These are phyloP conservation scores for Alfaro cultratus DNA, from an alignment of 2,797 vertebrate genomes.

Conservation along the genomic window DNA sequence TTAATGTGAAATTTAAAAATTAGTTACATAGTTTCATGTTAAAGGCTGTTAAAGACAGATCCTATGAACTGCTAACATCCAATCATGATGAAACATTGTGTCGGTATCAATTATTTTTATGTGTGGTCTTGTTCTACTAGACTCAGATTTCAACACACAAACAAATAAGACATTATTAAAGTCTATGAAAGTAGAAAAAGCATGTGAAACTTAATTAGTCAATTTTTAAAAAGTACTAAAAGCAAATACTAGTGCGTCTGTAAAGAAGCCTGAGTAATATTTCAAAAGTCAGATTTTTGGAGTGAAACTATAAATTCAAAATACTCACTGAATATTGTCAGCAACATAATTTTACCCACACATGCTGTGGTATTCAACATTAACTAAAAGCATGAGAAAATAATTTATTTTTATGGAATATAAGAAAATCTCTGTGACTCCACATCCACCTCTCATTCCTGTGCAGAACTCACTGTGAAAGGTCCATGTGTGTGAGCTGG, in stretches of 20 bases:
- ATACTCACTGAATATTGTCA: neutral
- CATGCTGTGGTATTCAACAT: neutral
- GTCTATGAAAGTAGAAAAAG: neutral
- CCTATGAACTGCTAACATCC: neutral
- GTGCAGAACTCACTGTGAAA: slow-evolving; percentile 87
- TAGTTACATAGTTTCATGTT: neutral
- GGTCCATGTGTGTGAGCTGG: slow-evolving; percentile 89
- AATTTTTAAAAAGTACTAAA: neutral
- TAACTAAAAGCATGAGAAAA: neutral
- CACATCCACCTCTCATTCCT: slow-evolving; percentile 24
- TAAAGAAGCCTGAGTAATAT: neutral
- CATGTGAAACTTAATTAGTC: neutral
- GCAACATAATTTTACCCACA: neutral
- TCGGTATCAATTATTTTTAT: neutral
- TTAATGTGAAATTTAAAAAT: neutral
- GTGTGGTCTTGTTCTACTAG: neutral
- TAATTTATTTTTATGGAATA: slow-evolving; percentile 24
- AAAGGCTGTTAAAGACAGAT: neutral
- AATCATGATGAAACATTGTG: neutral
- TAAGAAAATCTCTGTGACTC: slow-evolving; percentile 12
- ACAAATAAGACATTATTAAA: neutral
- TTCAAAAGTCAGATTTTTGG: neutral
- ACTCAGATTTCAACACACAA: neutral
- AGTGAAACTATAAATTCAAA: neutral
- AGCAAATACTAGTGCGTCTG: neutral